These are phyloP conservation scores for Petrocephalus microphthalmus DNA, from an alignment of 2,113 vertebrate species.

Conservation along the genomic window DNA sequence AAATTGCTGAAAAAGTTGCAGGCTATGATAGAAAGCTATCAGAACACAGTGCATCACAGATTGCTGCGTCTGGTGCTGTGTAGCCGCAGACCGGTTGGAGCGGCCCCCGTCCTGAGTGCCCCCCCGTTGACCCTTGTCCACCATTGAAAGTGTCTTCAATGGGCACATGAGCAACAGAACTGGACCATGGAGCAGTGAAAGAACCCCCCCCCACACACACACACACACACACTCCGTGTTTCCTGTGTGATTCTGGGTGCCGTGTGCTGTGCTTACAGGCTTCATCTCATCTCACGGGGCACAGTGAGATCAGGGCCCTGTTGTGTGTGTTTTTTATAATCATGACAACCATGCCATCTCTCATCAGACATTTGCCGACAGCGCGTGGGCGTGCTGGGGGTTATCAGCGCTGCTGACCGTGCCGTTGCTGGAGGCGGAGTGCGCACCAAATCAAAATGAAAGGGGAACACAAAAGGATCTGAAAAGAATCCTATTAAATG, in stretches of 20 bases:
- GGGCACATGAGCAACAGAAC: background rate
- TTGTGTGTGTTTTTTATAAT: slow-evolving; percentile 13
- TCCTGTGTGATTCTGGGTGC: slow-evolving; percentile 8
- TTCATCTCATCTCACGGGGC: background rate
- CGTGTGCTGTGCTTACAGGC: slow-evolving; percentile 12
- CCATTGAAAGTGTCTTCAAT: background rate
- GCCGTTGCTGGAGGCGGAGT: background rate
- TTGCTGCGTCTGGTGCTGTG: background rate
- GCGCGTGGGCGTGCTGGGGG: slow-evolving; percentile 19
- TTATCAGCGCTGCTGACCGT: background rate
- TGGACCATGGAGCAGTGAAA: background rate
- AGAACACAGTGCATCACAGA: background rate
- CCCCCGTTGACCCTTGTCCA: background rate
- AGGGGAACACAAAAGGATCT: slow-evolving; percentile 4
- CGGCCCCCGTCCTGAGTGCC: no score
- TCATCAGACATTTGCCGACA: slow-evolving; percentile 18
- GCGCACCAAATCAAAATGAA: background rate
- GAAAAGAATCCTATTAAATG: slow-evolving; percentile 14
- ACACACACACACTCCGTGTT: background rate
- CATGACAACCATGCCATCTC: slow-evolving; percentile 13
- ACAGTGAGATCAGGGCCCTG: slow-evolving; percentile 8
- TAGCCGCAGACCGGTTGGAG: background rate
- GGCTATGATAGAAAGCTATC: background rate
- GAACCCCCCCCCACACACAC: background rate
- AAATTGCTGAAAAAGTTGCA: background rate